phyloP scores from a whole-genome alignment of 2,888 invertebrate species.

The Nephrotoma guestfalica region DNA sequence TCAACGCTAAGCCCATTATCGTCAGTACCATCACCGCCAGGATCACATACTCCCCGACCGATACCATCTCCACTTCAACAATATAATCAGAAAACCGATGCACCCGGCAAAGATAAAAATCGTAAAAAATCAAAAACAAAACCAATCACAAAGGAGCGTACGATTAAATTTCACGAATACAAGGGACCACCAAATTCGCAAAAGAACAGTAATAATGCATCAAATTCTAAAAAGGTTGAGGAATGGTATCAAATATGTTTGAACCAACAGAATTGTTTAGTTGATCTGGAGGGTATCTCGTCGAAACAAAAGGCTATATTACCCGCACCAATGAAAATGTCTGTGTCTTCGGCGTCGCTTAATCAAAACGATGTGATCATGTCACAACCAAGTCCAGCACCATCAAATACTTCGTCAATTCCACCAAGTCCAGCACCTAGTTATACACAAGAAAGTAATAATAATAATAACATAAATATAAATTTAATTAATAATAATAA shows the following conservation, averaged over 20 bases:
- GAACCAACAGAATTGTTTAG: constrained; percentile 79
- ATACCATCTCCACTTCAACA: constrained; percentile 32
- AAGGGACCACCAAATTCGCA: constrained; percentile 87
- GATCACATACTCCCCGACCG: constrained; percentile 39
- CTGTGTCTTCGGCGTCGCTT: constrained; percentile 22
- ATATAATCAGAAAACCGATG: constrained; percentile 35
- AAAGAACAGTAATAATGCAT: constrained; percentile 41
- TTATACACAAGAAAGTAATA: constrained; percentile 19
- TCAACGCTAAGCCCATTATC: constrained; percentile 53
- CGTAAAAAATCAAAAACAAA: constrained; percentile 71
- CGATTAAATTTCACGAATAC: constrained; percentile 95
- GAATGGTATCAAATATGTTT: constrained; percentile 82
- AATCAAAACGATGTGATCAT: constrained; percentile 20
- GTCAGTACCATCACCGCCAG: constrained; percentile 48
- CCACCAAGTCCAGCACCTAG: constrained; percentile 30
- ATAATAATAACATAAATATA: background rate
- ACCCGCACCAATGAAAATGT: constrained; percentile 50
- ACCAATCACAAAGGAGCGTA: constrained; percentile 63
- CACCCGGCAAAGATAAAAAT: constrained; percentile 63
- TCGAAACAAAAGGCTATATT: constrained; percentile 59
- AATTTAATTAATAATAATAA: background rate
- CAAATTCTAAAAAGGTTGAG: constrained; percentile 37
- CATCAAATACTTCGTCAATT: constrained; percentile 33
- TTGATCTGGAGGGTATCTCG: constrained; percentile 56
- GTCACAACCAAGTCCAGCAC: constrained; percentile 38